Base-by-base conservation (phyloP, 2,888 invertebrate genomes). In the Athripsodes cinereus region DNA sequence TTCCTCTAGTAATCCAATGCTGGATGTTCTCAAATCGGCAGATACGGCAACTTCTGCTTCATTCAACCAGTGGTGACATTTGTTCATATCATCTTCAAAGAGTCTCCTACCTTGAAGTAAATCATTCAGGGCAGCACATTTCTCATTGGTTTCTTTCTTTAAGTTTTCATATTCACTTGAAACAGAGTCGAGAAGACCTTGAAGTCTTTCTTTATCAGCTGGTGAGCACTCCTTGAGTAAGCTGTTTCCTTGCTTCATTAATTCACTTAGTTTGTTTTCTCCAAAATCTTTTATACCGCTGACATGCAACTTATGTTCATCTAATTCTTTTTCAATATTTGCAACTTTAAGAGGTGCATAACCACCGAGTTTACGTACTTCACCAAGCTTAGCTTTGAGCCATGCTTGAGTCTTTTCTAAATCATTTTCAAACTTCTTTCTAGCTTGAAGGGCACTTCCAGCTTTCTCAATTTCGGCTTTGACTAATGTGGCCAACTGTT, bases 11-110 rank as follows among this genome's bases (percentile, higher is more conserved):
- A 92, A 82, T 65, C 91, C 90, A 19, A 92, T 78, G 67, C 87
- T 91, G 1, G 90, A 86, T 19, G 88, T 84, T 47, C 91, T 82
- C 2, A 94, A 76, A 68, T 93, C 92, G 31, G 88, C 84, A 10
- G 89, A 87, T 1, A 90, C 87, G 2, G 90, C 88, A 1, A 91
- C 89, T 72, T 95, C 94, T 22, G 92, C 92, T 74, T 96, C 91
- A 65, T 91, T 89, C 40, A 95, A 77, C 96, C 96, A 96, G 66
- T 89, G 85, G 64, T 89, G 86, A 69, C 92, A 87, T 67, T 87
- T 86, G 58, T 89, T 87, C 51, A 91, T 80, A 60, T 90, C 88
- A 47, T 81, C 81, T 73, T 96, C 96, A 66, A 93, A 92, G 50
- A 87, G 82, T 67, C 85, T 88, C 60, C 95, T 82, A 13, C 87